Conservation (phyloP, 1,140 invertebrate species). For the Drosophila aff. region DNA sequence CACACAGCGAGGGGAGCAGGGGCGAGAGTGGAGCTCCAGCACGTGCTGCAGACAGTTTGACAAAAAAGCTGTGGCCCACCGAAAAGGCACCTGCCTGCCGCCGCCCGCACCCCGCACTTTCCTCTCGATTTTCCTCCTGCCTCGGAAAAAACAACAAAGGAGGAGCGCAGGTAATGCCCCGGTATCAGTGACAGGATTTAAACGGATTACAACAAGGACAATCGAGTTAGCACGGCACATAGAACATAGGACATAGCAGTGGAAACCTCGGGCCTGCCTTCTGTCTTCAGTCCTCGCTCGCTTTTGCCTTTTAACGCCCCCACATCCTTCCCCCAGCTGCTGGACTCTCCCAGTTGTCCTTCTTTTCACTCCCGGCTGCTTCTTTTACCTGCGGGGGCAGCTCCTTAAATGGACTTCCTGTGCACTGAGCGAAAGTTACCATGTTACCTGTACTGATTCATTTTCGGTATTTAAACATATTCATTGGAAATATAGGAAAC, state of each 20-base stretch:
- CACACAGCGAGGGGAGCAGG: background rate
- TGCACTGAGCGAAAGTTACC: conserved; percentile 12
- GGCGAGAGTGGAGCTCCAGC: conserved; percentile 48
- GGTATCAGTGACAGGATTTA: conserved; percentile 82
- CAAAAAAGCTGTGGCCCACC: conserved; percentile 77
- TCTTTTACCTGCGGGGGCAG: conserved; percentile 14
- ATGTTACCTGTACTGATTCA: background rate
- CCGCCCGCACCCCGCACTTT: background rate
- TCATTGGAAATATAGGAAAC: no score
- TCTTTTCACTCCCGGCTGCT: conserved; percentile 10
- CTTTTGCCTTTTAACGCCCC: conserved; percentile 14
- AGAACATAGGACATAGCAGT: conserved; percentile 18
- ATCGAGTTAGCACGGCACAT: conserved; percentile 76
- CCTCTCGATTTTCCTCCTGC: background rate
- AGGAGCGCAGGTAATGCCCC: conserved; percentile 67
- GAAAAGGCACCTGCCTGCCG: conserved; percentile 20
- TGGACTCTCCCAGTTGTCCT: conserved; percentile 1
- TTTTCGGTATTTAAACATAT: no score
- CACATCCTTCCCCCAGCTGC: background rate
- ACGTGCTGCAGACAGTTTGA: conserved; percentile 82
- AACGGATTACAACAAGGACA: conserved; percentile 82
- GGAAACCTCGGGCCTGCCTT: conserved; percentile 24
- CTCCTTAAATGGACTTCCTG: conserved; percentile 17
- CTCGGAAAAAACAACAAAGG: background rate
- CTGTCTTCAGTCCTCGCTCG: conserved; percentile 3